A percentile compares a stretch with the other conserved stretches of the same genome.
Evolutionary conservation across 2,888 invertebrate species (phyloP).

Genomic region (Charanyca ferruginea): DNA sequence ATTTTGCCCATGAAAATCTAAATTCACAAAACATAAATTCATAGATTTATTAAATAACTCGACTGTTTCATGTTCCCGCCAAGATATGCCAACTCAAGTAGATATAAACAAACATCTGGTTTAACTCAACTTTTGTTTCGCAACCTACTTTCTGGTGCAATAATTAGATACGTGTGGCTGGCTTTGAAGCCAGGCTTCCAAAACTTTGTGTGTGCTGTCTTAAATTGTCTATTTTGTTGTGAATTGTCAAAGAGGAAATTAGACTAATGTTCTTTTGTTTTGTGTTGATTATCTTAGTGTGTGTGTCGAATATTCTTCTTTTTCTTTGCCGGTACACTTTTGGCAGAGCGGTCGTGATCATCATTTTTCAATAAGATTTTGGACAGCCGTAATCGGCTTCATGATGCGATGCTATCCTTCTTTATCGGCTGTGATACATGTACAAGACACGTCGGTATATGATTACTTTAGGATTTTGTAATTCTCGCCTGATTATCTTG

Average conservation of each 20-base stretch:
- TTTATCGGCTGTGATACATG: too few species aligned
- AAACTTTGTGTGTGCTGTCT: conserved; percentile 43
- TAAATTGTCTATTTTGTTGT: conserved; percentile 49
- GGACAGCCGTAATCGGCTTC: too few species aligned
- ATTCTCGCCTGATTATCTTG: too few species aligned
- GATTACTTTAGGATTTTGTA: too few species aligned
- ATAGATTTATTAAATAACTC: conserved; percentile 32
- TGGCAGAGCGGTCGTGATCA: too few species aligned
- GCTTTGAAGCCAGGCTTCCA: conserved; percentile 25
- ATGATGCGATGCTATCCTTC: too few species aligned
- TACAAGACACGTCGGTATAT: too few species aligned
- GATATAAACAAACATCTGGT: conserved; percentile 45
- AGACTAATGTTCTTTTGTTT: conserved; percentile 2
- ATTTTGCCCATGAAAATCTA: background rate
- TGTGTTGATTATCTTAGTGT: conserved; percentile 3
- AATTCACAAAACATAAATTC: conserved; percentile 10
- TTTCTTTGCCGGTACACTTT: too few species aligned
- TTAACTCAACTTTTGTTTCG: conserved; percentile 53
- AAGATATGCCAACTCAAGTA: conserved; percentile 39
- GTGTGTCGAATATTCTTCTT: too few species aligned
- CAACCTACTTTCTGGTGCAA: conserved; percentile 34
- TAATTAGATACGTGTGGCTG: conserved; percentile 55
- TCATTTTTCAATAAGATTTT: too few species aligned
- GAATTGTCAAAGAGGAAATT: conserved; percentile 44
- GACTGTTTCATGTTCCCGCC: conserved; percentile 46